Conservation (phyloP, 2,113 vertebrate genomes). For the Melanostigma gelatinosum region DNA sequence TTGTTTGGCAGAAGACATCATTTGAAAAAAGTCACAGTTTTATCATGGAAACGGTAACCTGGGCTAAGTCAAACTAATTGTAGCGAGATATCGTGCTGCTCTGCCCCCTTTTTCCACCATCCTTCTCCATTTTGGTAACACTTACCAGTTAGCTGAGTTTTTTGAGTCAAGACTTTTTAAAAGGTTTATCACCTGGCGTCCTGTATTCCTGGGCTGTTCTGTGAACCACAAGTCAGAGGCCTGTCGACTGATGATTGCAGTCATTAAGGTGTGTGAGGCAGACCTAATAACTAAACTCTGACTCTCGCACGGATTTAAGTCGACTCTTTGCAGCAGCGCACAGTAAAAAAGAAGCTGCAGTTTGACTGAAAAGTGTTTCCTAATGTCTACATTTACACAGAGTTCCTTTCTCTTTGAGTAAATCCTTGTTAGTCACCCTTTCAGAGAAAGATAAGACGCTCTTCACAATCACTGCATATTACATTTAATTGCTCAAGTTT, state of each 20-base stretch:
- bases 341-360: conserved; percentile 5
- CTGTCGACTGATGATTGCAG: background rate
- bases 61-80: too few species aligned
- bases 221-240: too few species aligned
- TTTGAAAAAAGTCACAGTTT: too few species aligned
- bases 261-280: background rate
- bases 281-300: background rate
- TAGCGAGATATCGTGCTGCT: background rate
- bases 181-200: background rate
- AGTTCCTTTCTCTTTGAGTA: conserved; percentile 25
- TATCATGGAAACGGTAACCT: too few species aligned
- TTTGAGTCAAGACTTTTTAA: background rate
- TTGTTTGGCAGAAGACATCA: background rate
- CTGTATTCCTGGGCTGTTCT: background rate
- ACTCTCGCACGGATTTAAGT: background rate
- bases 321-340: background rate
- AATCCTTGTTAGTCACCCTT: conserved; percentile 11
- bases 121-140: too few species aligned
- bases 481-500: conserved; percentile 81
- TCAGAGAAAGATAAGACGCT: conserved; percentile 23
- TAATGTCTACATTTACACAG: conserved; percentile 10
- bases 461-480: conserved; percentile 51
- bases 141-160: background rate
- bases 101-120: background rate
- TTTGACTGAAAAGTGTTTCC: conserved; percentile 10